Base-by-base conservation (phyloP, 2,797 vertebrate species). In the Gymnothorax javanicus region DNA sequence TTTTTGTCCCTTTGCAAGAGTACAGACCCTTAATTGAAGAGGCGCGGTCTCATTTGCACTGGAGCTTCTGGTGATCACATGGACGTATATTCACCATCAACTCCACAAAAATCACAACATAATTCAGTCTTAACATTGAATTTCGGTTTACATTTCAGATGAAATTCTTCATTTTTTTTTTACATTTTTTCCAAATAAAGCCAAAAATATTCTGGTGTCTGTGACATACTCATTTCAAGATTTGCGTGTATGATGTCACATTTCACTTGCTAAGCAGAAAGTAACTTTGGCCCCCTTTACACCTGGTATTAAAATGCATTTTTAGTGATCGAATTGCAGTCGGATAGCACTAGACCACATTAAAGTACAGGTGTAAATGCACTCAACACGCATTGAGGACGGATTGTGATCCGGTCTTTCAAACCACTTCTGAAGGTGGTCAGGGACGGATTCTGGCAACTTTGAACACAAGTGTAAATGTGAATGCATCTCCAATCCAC, bases 21-120 rank as follows among this genome's bases (percentile, higher is more conserved):
- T 84, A 54, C 64, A 54, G 43, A 43, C 20, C 57, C 50, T 60
- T 77, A 87, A 84, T 85, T 73, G 33, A 59, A 57, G 83, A 87
- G 84, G 77, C 25, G 54, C 71, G 83, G 77, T 43, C 58, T 1
- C 58, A 56, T 62, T 59, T 8, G 4, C 7, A 20, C 56, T 50
- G 59, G 56, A 23, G 50, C 83, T 50, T 27, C 62, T 69, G 64
- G 62, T 56, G 50, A 50, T 54, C 64, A 52, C 84, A 56, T 25
- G 84, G 84, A 50, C n/a, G 17, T 15, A 50, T 57, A 56, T 85
- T 85, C 50, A 85, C 59, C 43, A 17, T 23, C 43, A 25, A 58
- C 56, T 1, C 25, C n/a, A 11, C 57, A 25, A 23, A n/a, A 64
- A 64, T 6, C 23, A 25, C 23, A 67, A 64, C 17, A 64, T 15